Evolutionary conservation across 2,888 invertebrate genomes (phyloP).

Genomic region (Seladonia tumulorum): DNA sequence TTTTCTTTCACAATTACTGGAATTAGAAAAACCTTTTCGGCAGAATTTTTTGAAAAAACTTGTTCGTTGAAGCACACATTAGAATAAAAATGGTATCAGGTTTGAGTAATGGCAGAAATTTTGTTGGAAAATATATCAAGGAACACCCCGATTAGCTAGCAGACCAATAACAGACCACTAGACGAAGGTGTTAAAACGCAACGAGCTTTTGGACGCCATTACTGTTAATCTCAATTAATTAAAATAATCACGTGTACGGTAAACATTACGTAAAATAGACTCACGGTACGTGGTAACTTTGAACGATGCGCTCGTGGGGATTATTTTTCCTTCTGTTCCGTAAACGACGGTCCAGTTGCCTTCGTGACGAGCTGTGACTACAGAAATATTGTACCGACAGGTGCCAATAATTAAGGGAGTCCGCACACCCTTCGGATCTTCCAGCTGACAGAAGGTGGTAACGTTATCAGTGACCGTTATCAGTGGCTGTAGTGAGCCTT

Average conservation of each 20-base stretch:
- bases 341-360: conserved; percentile 77
- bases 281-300: conserved; percentile 71
- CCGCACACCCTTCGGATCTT: conserved; percentile 70
- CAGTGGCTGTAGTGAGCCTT: not conserved
- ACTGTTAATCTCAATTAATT: too few relatives aligned
- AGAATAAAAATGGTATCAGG: too few relatives aligned
- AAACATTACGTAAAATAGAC: not conserved
- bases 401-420: conserved; percentile 50
- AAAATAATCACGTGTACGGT: not conserved
- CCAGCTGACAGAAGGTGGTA: conserved; percentile 69
- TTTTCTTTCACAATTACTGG: too few relatives aligned
- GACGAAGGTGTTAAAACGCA: not conserved
- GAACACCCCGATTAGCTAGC: not conserved
- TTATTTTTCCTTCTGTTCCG: conserved; percentile 57
- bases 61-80: too few relatives aligned
- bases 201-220: not conserved
- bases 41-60: too few relatives aligned
- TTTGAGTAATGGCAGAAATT: not conserved
- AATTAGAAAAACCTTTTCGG: too few relatives aligned
- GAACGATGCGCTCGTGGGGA: conserved; percentile 53
- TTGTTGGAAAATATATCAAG: not conserved
- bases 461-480: too few relatives aligned
- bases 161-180: not conserved
- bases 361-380: conserved; percentile 69
- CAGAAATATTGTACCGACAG: conserved; percentile 66